A percentile compares a stretch with the other conserved stretches of the same genome.
phyloP scores from a whole-genome alignment of 2,797 vertebrate species.

The Sebastes variabilis region DNA sequence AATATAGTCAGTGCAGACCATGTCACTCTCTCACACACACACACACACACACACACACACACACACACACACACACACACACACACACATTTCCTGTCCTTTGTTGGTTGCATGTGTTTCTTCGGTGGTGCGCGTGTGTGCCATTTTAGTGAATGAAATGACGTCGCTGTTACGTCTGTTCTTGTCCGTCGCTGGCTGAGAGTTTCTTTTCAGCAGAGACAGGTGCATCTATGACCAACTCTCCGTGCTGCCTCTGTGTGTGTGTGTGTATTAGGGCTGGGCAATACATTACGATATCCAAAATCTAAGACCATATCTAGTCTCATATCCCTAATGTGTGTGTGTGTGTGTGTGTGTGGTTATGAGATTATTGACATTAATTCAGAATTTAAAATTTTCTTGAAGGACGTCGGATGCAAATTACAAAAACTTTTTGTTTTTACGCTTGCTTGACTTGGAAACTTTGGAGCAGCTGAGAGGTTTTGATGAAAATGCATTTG shows the following conservation, averaged over 20 bases:
- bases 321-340: neutral
- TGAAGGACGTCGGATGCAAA: neutral
- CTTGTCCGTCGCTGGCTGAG: conserved; percentile 61
- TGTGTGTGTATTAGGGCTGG: neutral
- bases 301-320: no score
- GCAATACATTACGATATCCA: no score
- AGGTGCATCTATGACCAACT: conserved; percentile 37
- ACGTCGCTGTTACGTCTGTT: conserved; percentile 71
- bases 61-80: conserved; percentile 22
- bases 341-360: neutral
- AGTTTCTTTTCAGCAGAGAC: conserved; percentile 43
- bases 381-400: neutral
- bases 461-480: neutral
- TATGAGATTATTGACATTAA: neutral
- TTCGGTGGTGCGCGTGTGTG: conserved; percentile 2
- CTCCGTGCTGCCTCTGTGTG: neutral
- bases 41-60: conserved; percentile 28
- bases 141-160: conserved; percentile 54
- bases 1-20: conserved; percentile 74
- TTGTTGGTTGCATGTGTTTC: conserved; percentile 24
- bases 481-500: neutral
- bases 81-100: neutral
- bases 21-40: conserved; percentile 35
- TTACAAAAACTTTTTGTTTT: neutral
- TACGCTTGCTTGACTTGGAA: neutral